Evolutionary conservation across 2,113 vertebrate species (phyloP), one percentile per base, ranked within the genome.

Genomic region (Excalfactoria chinensis): DNA sequence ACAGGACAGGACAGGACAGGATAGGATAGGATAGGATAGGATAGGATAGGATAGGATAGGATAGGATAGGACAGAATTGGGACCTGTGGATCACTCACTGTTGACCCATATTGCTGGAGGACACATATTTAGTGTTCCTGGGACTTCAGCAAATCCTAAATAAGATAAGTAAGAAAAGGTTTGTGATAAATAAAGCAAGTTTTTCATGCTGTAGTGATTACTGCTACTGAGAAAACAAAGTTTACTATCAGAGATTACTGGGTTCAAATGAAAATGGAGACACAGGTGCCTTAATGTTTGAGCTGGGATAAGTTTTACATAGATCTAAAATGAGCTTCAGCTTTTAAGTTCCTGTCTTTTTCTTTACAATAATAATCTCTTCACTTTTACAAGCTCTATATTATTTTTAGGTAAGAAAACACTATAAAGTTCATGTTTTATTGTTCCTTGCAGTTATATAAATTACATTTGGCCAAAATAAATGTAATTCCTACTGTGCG

Each of bases 341-440:
- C 97, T 97, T 98, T 97, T 96, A 97, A 97, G 97, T 98, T 96
- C 97, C 97, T 98, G 97, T 98, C 98, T 97, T 97, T 97, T 95
- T 93, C 96, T 97, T 98, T 97, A 97, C 66, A 97, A 98, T 98
- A 98, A 98, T 97, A 98, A 97, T 97, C 97, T 98, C 96, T 97
- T 97, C 97, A 95, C 96, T 98, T 98, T 98, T 98, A 98, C 98
- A 98, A 97, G 97, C 96, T 97, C 97, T 98, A 93, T 98, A 98
- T 98, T 98, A 98, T 98, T 98, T 98, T 98, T 98, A 98, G 96
- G 97, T 97, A 98, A 97, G 96, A 98, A 98, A 98, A 98, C 98
- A 98, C 96, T 95, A 96, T 97, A 97, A 97, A 98, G 97, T 98
- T 98, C 98, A 98, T 97, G 97, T 98, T 98, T 98, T 98, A 98